Conservation (phyloP, 2,888 invertebrate species). For the Nomada goodeniana region DNA sequence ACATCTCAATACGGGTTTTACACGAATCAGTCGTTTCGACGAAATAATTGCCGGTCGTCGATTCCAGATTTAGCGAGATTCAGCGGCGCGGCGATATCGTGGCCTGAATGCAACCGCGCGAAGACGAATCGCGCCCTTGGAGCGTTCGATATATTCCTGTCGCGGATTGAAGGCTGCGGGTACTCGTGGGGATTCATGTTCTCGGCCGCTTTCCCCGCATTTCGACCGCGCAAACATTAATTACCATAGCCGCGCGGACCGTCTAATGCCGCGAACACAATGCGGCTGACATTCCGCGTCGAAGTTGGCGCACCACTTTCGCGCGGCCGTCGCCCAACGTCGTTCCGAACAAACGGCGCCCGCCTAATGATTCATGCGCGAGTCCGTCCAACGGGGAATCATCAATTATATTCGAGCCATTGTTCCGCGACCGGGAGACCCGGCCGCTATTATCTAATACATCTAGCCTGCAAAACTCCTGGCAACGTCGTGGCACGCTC, state of each 20-base stretch:
- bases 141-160: no score
- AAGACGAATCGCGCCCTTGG: no score
- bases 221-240: constrained; percentile 24
- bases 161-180: no score
- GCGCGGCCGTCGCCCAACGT: constrained; percentile 50
- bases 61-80: not conserved
- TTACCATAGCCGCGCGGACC: constrained; percentile 18
- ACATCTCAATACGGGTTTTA: constrained; percentile 15
- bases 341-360: constrained; percentile 31
- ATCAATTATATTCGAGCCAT: constrained; percentile 66
- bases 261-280: constrained; percentile 41
- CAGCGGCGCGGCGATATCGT: no score
- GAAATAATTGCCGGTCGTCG: not conserved
- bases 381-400: constrained; percentile 47
- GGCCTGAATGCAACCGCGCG: no score
- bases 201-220: not conserved
- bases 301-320: constrained; percentile 48
- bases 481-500: constrained; percentile 17
- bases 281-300: constrained; percentile 45
- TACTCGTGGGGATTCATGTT: no score
- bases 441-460: constrained; percentile 50
- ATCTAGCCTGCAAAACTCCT: constrained; percentile 57
- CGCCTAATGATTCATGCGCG: constrained; percentile 60
- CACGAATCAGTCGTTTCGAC: constrained; percentile 1
- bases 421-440: constrained; percentile 55